These are phyloP conservation scores for Neoitamus cyanurus DNA, from an alignment of 2,888 invertebrate genomes.

Conservation along the genomic window DNA sequence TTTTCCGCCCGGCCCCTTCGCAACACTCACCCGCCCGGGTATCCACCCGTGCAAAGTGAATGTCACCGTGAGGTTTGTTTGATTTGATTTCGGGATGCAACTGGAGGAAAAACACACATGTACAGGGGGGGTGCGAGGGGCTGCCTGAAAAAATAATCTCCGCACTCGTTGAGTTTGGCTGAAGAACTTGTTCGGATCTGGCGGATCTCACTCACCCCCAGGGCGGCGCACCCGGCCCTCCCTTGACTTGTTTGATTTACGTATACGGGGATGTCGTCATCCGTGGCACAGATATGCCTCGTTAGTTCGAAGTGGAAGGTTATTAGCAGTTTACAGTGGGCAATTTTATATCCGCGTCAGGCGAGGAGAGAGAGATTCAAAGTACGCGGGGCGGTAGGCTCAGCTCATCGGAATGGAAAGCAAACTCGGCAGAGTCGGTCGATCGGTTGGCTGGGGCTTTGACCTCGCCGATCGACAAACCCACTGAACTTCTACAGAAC, in stretches of 20 bases:
- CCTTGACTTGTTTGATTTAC: constrained; percentile 6
- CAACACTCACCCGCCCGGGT: not conserved
- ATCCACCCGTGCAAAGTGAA: not conserved
- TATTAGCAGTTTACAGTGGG: constrained; percentile 34
- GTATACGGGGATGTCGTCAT: constrained; percentile 4
- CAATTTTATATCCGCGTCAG: not conserved
- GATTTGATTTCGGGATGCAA: constrained; percentile 48
- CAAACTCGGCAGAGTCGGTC: not conserved
- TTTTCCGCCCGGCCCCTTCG: not conserved
- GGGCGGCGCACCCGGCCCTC: not conserved
- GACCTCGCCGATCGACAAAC: constrained; percentile 47
- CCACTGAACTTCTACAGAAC: constrained; percentile 45
- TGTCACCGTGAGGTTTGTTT: constrained; percentile 45
- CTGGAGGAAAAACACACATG: constrained; percentile 38
- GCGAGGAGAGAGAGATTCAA: not conserved
- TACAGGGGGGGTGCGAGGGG: not conserved
- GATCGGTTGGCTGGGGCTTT: not conserved
- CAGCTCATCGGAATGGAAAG: not conserved
- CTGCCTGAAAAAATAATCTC: constrained; percentile 13
- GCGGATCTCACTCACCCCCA: not conserved
- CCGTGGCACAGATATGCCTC: constrained; percentile 22
- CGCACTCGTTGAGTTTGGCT: not conserved
- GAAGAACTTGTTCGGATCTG: not conserved
- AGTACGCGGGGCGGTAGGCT: not conserved
- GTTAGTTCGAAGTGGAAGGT: constrained; percentile 39